phyloP scores from a whole-genome alignment of 2,888 invertebrate genomes.

The Elysia crispata region DNA sequence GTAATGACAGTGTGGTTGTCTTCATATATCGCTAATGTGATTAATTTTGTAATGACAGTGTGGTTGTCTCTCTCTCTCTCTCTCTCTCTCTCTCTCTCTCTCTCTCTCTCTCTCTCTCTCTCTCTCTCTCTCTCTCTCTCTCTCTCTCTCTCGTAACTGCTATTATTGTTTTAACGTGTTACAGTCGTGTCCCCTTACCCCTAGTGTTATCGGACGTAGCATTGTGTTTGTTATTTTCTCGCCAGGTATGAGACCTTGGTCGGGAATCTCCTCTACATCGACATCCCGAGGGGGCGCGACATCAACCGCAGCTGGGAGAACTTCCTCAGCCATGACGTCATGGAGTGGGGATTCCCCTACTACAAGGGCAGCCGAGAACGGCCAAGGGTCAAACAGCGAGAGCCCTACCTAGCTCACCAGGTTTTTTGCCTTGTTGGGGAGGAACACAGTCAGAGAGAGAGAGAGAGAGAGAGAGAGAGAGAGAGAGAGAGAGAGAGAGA shows the following conservation, averaged over 20 bases:
- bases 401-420: constrained; percentile 41
- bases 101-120: no score
- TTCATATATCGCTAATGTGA: no score
- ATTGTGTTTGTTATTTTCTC: not conserved
- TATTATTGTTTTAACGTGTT: not conserved
- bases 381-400: constrained; percentile 36
- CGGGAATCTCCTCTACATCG: constrained; percentile 36
- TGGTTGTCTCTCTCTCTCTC: no score
- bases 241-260: constrained; percentile 43
- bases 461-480: constrained; percentile 33
- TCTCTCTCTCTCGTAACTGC: not conserved
- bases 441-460: not conserved
- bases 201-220: not conserved
- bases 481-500: constrained; percentile 7
- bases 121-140: no score
- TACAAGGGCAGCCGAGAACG: constrained; percentile 38
- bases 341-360: constrained; percentile 46
- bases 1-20: no score
- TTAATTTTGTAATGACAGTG: no score
- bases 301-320: constrained; percentile 42
- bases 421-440: not conserved
- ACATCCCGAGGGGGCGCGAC: constrained; percentile 35
- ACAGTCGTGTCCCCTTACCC: not conserved
- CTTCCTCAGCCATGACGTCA: constrained; percentile 33
- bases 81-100: no score